Base-by-base conservation (phyloP, 1,140 invertebrate genomes). In the Centruroides vittatus region DNA sequence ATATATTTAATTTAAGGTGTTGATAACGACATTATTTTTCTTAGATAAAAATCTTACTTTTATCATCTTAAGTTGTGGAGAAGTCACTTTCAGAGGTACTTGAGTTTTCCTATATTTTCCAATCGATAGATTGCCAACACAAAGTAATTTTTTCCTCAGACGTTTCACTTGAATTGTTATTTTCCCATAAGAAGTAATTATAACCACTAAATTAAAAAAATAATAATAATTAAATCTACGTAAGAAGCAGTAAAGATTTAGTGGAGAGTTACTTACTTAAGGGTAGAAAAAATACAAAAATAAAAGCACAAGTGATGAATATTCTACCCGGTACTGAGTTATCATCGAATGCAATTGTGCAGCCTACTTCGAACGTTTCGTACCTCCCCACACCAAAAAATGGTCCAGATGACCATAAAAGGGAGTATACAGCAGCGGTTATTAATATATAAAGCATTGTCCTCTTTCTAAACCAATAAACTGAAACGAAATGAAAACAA, bases 321-420 rank as follows among this genome's bases (percentile, higher is more conserved):
- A 58, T 55, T 13, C 63, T 50, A n/a, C 61, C 63, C 3, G 60
- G 57, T 1, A 49, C 10, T 1, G 65, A 55, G 6, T 54, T 57
- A 46, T 68, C 67, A 1, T 58, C 49, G 50, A 68, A 68, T n/a
- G 67, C 67, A 1, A 68, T 61, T 6, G 67, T 68, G 34, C 67
- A 68, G 0, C 67, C 67, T 23, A 68, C 62, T 48, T 68, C 67
- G 48, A 68, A 68, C 11, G 65, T 68, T 52, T 65, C 59, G 50
- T 67, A 67, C 6, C 55, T 57, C n/a, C 67, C 67, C 60, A 65
- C 51, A 13, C 61, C 55, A 36, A 68, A 55, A 12, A 65, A 54
- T n/a, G 67, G 67, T 50, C 65, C 67, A 49, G 57, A 53, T 55
- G 55, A 57, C 55, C 60, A 61, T 10, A 41, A 6, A 34, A 53